These are phyloP conservation scores for Parnassius orleans DNA, from an alignment of 2,888 invertebrate genomes.

Conservation along the genomic window DNA sequence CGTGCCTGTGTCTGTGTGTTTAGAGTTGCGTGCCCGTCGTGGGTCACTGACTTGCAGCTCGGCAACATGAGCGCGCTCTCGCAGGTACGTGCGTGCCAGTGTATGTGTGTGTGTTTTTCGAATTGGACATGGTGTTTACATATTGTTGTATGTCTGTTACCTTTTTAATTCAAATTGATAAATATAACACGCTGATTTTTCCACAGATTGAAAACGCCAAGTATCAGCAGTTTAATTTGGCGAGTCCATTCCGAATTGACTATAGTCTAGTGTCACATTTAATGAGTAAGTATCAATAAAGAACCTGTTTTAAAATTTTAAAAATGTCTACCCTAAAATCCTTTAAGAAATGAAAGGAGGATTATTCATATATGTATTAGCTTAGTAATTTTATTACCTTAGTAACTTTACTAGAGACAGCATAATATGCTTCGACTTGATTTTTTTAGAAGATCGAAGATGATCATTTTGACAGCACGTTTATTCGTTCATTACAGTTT, in stretches of 20 bases:
- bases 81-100: constrained; percentile 68
- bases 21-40: constrained; percentile 94
- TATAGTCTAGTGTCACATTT: constrained; percentile 92
- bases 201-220: constrained; percentile 86
- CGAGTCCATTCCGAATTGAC: constrained; percentile 92
- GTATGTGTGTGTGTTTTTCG: too few species aligned
- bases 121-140: too few species aligned
- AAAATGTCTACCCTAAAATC: too few species aligned
- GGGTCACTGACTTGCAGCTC: constrained; percentile 95
- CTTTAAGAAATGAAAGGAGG: too few species aligned
- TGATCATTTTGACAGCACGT: too few species aligned
- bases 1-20: constrained; percentile 40
- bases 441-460: too few species aligned
- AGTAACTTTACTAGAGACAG: too few species aligned
- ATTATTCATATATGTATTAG: too few species aligned
- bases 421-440: too few species aligned
- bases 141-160: not conserved
- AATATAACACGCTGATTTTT: not conserved
- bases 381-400: too few species aligned
- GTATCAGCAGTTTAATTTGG: constrained; percentile 92
- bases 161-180: not conserved
- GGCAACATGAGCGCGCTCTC: constrained; percentile 92
- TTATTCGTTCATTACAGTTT: too few species aligned
- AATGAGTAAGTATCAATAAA: constrained; percentile 86
- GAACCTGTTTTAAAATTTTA: too few species aligned